phyloP scores from a whole-genome alignment of 2,888 invertebrate species.

The Xanthostigma xanthostigma region DNA sequence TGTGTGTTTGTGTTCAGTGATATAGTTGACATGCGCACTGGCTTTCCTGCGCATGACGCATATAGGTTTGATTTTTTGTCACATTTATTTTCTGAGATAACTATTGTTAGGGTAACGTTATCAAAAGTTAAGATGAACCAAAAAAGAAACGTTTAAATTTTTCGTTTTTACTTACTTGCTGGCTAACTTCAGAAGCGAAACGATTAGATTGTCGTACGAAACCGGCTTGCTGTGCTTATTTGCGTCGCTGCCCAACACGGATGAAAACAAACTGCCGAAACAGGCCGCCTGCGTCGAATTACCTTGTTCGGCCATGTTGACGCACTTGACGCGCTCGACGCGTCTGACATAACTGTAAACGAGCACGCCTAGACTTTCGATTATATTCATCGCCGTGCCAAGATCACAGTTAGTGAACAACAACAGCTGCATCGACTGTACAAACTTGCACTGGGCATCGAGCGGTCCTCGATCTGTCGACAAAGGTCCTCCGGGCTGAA shows the following conservation, averaged over 20 bases:
- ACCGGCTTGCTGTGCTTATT: constrained; percentile 47
- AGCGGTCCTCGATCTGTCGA: constrained; percentile 47
- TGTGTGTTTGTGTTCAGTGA: too few species aligned
- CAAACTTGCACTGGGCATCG: constrained; percentile 58
- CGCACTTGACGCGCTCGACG: constrained; percentile 37
- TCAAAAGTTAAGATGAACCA: not conserved
- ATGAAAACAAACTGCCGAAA: constrained; percentile 64
- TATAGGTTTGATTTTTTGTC: too few species aligned
- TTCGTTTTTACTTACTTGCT: constrained; percentile 21
- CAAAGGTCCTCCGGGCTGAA: constrained; percentile 49
- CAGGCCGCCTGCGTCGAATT: constrained; percentile 35
- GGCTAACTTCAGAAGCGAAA: constrained; percentile 54
- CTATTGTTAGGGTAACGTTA: not conserved
- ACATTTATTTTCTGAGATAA: not conserved
- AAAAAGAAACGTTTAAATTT: not conserved
- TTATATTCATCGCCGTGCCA: constrained; percentile 54
- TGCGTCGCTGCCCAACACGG: constrained; percentile 47
- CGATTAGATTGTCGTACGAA: constrained; percentile 54
- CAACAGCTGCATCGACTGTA: constrained; percentile 47
- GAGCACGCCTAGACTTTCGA: constrained; percentile 50
- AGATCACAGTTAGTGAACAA: constrained; percentile 54
- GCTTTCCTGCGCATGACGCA: too few species aligned
- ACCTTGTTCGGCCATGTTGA: constrained; percentile 34
- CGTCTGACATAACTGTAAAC: constrained; percentile 38
- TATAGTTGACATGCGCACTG: too few species aligned